Percentiles rank a stretch among this genome's conserved stretches.
phyloP scores from a whole-genome alignment of 2,113 vertebrate genomes.

The Etheostoma spectabile region DNA sequence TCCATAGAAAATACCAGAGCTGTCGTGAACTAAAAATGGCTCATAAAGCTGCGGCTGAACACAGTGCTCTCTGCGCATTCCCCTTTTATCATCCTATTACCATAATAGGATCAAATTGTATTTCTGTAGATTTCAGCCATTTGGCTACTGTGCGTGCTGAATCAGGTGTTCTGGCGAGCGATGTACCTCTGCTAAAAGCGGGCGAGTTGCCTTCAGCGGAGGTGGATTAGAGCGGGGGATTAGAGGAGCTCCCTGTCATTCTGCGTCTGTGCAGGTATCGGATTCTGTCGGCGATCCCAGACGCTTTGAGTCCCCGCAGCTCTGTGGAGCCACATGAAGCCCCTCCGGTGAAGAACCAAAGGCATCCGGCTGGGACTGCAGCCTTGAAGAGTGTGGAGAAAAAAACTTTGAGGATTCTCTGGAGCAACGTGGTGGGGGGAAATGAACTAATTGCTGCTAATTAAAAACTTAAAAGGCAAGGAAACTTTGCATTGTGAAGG shows the following conservation, averaged over 20 bases:
- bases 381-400: conserved; percentile 28
- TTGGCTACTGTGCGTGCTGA: conserved; percentile 55
- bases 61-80: neutral
- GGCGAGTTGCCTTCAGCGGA: conserved; percentile 41
- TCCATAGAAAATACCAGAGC: neutral
- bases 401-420: conserved; percentile 19
- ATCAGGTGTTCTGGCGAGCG: conserved; percentile 51
- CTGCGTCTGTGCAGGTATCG: conserved; percentile 35
- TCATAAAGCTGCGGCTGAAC: conserved; percentile 20
- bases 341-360: conserved; percentile 16
- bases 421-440: neutral
- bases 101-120: conserved; percentile 43
- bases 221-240: conserved; percentile 65
- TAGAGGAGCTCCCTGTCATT: conserved; percentile 56
- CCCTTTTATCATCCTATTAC: conserved; percentile 45
- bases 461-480: neutral
- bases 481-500: neutral
- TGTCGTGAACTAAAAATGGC: neutral
- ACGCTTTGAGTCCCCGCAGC: conserved; percentile 1
- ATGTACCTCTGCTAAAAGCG: conserved; percentile 34
- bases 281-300: conserved; percentile 44
- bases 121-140: conserved; percentile 38
- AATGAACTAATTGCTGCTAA: conserved; percentile 14
- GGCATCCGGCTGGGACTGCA: conserved; percentile 19
- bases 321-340: neutral